phyloP scores from a whole-genome alignment of 2,888 invertebrate genomes.

The Andrena dorsata region DNA sequence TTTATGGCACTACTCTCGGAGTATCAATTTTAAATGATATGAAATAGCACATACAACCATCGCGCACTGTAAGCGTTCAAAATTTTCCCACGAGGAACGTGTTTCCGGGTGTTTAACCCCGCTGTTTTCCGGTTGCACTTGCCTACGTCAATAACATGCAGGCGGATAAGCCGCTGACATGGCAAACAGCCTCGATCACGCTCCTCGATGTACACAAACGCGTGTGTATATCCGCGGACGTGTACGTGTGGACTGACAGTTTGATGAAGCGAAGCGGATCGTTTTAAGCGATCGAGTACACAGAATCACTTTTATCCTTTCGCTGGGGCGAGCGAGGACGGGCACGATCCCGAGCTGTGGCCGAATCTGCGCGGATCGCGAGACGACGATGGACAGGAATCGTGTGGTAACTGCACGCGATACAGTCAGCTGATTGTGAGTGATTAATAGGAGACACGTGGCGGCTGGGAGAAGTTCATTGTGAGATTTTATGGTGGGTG shows the following conservation, averaged over 20 bases:
- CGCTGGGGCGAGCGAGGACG: constrained; percentile 8
- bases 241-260: constrained; percentile 55
- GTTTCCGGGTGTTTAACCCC: constrained; percentile 20
- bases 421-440: background rate
- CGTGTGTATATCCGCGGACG: constrained; percentile 25
- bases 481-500: background rate
- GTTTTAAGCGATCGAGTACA: constrained; percentile 61
- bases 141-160: constrained; percentile 64
- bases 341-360: background rate
- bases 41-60: background rate
- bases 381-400: background rate
- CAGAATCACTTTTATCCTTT: constrained; percentile 61
- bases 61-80: background rate
- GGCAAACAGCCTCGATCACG: constrained; percentile 62
- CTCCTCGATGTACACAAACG: constrained; percentile 1
- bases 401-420: constrained; percentile 7
- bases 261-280: constrained; percentile 64
- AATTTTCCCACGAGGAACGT: constrained; percentile 5
- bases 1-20: too few species aligned
- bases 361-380: background rate
- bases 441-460: constrained; percentile 11
- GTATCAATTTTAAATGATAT: too few species aligned
- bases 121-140: constrained; percentile 52
- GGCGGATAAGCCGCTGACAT: constrained; percentile 71
- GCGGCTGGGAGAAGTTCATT: background rate